Evolutionary conservation across 2,797 vertebrate genomes (phyloP).

Genomic region (Diglossa cyanea): DNA sequence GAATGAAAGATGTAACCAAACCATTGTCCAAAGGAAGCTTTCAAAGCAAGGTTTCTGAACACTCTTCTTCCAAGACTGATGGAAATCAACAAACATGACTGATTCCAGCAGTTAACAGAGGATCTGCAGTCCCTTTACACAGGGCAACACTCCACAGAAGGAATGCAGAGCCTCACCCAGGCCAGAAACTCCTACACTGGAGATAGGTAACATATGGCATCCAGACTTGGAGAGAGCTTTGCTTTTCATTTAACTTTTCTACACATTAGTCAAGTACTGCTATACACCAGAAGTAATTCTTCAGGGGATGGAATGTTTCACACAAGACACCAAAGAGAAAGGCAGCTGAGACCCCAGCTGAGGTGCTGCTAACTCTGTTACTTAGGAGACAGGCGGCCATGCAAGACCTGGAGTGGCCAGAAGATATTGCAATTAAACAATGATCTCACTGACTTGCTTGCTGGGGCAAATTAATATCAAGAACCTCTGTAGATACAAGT

Average conservation of each 20-base stretch:
- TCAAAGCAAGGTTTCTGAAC: neutral
- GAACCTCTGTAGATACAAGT: neutral
- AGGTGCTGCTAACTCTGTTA: neutral
- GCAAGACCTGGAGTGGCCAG: neutral
- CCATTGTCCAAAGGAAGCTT: neutral
- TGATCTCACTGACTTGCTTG: neutral
- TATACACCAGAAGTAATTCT: neutral
- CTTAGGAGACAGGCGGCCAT: neutral
- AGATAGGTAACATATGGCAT: accelerated
- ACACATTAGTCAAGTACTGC: neutral
- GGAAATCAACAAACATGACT: neutral
- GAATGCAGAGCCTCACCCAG: neutral
- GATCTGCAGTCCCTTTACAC: accelerated
- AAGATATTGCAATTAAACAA: neutral
- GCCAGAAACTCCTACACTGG: neutral
- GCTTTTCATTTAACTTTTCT: neutral
- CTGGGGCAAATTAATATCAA: neutral
- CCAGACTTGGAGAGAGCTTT: neutral
- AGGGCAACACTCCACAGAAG: neutral
- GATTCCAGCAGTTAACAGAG: neutral
- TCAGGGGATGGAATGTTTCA: neutral
- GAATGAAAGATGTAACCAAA: neutral
- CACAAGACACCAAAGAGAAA: accelerated
- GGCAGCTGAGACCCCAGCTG: neutral
- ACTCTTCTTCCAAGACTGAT: neutral